Base-by-base conservation (phyloP, 2,797 vertebrate genomes). In the Moxostoma hubbsi region DNA sequence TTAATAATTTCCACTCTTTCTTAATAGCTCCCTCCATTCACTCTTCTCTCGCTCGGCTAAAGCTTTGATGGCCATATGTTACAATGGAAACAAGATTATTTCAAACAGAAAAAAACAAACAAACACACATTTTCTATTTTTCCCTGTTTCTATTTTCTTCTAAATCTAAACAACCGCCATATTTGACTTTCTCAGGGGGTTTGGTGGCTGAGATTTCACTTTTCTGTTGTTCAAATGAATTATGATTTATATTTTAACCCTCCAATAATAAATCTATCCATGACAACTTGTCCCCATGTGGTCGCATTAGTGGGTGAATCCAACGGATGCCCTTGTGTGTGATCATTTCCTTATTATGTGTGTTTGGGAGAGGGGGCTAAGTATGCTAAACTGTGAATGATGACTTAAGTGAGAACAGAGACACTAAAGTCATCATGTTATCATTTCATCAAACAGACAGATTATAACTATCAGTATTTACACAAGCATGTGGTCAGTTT, bases 21-120 rank as follows among this genome's bases (percentile, higher is more conserved):
- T 75, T 76, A 83, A 86, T 82, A 16, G 46, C 81, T 86, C 79
- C 75, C 83, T 79, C 81, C 18, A 59, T 81, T 87, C 58, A 61
- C 16, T 78, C 68, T 58, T 53, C 75, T 57, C 65, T 63, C 51
- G 53, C 68, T 61, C 3, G 51, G 54, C 68, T 78, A 57, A 74
- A 67, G 46, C 65, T 88, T 85, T 86, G 76, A 89, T 81, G 72
- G 65, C 83, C 83, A 85, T 83, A 87, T 87, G 88, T 87, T 86
- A 83, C 57, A 71, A 77, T 82, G 73, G 75, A 86, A 85, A 89
- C 82, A 81, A 81, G 51, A 62, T 74, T 53, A 74, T 85, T 84
- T 82, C 46, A 81, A 82, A 81, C 64, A 66, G 67, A 76, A 75
- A 55, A 59, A 83, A 58, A 66, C 46, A 61, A 73, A 80, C 57